phyloP scores from a whole-genome alignment of 2,888 invertebrate species.

The Hetaerina titia region DNA sequence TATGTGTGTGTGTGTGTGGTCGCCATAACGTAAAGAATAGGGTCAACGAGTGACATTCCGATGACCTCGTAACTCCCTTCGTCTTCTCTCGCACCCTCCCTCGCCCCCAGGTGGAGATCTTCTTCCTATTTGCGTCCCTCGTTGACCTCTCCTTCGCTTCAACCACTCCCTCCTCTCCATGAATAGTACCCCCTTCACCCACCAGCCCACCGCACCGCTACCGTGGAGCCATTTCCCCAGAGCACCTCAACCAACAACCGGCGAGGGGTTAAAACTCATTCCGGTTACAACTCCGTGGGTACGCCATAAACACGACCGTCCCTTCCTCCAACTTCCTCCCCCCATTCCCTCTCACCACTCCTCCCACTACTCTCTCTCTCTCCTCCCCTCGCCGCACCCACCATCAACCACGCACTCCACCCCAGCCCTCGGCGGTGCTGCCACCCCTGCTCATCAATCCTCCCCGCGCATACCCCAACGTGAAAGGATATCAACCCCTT shows the following conservation, averaged over 20 bases:
- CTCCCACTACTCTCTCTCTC: neutral
- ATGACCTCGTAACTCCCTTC: neutral
- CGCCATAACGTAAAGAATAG: neutral
- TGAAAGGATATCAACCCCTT: constrained; percentile 18
- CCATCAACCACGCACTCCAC: neutral
- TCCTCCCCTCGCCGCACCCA: neutral
- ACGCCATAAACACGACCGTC: neutral
- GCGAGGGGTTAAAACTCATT: neutral
- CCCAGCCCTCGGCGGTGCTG: neutral
- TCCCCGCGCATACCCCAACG: neutral
- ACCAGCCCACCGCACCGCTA: neutral
- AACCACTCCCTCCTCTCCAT: neutral
- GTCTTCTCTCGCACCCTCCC: neutral
- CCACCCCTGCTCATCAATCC: neutral
- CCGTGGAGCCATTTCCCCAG: neutral
- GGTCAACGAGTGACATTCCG: constrained; percentile 3
- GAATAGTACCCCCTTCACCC: neutral
- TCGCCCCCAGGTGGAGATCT: neutral
- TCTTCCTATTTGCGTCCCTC: neutral
- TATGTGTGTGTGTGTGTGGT: neutral
- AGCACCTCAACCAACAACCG: constrained; percentile 20
- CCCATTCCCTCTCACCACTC: neutral
- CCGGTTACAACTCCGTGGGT: neutral
- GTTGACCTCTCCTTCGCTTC: neutral
- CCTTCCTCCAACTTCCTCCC: too few species aligned